phyloP scores from a whole-genome alignment of 2,888 invertebrate genomes.

The Thereva nobilitata region DNA sequence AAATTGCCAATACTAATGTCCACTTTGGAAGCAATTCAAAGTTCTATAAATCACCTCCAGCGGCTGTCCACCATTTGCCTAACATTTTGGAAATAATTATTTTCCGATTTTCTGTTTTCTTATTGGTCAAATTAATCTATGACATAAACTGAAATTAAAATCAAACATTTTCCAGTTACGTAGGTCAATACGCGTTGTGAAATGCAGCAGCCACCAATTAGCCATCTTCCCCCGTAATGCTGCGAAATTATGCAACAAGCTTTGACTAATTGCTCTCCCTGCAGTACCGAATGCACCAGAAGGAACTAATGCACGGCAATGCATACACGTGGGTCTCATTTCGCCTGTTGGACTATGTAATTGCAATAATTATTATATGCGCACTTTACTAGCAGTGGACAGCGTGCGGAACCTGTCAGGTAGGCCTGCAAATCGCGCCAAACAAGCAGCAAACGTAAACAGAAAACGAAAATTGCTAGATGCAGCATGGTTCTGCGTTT shows the following conservation, averaged over 20 bases:
- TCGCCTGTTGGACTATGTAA: conserved; percentile 16
- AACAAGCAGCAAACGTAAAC: conserved; percentile 17
- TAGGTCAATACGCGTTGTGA: too few species aligned
- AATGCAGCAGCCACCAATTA: too few species aligned
- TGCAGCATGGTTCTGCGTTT: conserved; percentile 12
- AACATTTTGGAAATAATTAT: too few species aligned
- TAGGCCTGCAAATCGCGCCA: conserved; percentile 10
- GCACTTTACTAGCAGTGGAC: conserved; percentile 18
- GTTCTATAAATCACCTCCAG: too few species aligned
- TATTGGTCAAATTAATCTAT: too few species aligned
- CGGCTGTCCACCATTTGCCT: too few species aligned
- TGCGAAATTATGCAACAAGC: conserved; percentile 29
- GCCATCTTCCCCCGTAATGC: conserved; percentile 8
- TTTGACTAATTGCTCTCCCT: conserved; percentile 25
- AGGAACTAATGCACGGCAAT: conserved; percentile 28
- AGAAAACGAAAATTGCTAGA: conserved; percentile 22
- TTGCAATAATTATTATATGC: conserved; percentile 34
- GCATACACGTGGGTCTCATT: conserved; percentile 34
- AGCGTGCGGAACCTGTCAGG: not conserved
- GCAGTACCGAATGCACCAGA: conserved; percentile 18
- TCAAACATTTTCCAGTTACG: too few species aligned
- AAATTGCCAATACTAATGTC: too few species aligned
- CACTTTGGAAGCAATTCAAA: too few species aligned
- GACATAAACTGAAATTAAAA: too few species aligned
- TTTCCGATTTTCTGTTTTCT: too few species aligned